A percentile compares a stretch with the other conserved stretches of the same genome.
These are phyloP conservation scores for Phengaris arion DNA, from an alignment of 2,888 invertebrate genomes.

Conservation along the genomic window DNA sequence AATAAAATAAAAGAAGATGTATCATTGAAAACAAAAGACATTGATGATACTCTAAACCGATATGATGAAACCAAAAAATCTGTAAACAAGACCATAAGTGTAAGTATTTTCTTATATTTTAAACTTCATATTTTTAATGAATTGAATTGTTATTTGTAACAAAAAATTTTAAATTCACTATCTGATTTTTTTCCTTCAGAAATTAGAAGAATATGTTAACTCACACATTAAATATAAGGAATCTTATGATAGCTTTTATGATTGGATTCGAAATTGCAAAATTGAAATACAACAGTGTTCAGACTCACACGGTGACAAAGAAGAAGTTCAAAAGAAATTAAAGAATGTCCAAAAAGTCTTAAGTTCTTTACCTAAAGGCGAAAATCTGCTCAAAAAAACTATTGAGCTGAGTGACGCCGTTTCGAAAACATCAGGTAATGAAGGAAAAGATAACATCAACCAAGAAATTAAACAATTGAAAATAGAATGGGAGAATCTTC, in stretches of 20 bases:
- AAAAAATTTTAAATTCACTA: not conserved
- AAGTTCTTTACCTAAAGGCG: constrained; percentile 84
- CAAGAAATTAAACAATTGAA: constrained; percentile 90
- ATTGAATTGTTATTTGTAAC: not conserved
- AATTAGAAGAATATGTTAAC: constrained; percentile 89
- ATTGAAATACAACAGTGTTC: constrained; percentile 91
- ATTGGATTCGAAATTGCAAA: constrained; percentile 90
- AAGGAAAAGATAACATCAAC: constrained; percentile 89
- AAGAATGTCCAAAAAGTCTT: constrained; percentile 85
- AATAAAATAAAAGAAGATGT: constrained; percentile 85
- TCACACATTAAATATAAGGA: constrained; percentile 93
- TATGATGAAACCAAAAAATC: constrained; percentile 85
- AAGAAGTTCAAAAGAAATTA: constrained; percentile 86
- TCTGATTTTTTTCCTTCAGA: constrained; percentile 55
- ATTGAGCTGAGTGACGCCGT: constrained; percentile 87
- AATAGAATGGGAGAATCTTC: constrained; percentile 89
- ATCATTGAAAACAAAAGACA: constrained; percentile 83
- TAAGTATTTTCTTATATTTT: constrained; percentile 54
- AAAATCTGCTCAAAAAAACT: constrained; percentile 85
- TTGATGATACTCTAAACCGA: constrained; percentile 84
- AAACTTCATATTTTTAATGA: not conserved
- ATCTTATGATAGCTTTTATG: constrained; percentile 88
- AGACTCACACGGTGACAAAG: constrained; percentile 93
- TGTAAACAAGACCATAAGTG: constrained; percentile 82
- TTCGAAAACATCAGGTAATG: constrained; percentile 86